Conservation (phyloP, 2,888 invertebrate species). For the Hybos culiciformis region DNA sequence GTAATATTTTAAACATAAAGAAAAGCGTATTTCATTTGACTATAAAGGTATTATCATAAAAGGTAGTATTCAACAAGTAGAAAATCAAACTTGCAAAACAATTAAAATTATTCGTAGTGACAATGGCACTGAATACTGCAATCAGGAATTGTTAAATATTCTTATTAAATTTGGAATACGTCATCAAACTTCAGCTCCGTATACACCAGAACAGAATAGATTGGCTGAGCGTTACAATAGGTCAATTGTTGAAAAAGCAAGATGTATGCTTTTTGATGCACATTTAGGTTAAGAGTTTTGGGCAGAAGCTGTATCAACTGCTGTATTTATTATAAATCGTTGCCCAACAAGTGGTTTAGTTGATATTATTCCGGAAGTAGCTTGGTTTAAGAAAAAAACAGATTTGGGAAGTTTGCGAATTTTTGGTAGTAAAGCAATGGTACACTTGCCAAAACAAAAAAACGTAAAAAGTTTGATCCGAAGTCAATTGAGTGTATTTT, state of each 20-base stretch:
- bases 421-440: conserved; percentile 1
- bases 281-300: not conserved
- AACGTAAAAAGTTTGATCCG: not conserved
- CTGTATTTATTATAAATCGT: conserved; percentile 1
- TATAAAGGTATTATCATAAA: too few species aligned
- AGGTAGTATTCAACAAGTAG: too few species aligned
- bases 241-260: conserved; percentile 3
- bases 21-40: too few species aligned
- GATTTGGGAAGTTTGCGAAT: not conserved
- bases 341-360: not conserved
- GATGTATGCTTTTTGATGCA: conserved; percentile 1
- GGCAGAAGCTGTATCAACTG: conserved; percentile 1
- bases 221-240: not conserved
- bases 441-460: too few species aligned
- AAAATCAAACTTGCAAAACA: not conserved
- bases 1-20: too few species aligned
- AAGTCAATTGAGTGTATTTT: not conserved
- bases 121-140: not conserved
- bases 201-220: not conserved
- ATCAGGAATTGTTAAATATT: not conserved
- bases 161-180: not conserved
- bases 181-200: not conserved
- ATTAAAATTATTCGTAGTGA: not conserved
- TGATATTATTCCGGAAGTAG: not conserved
- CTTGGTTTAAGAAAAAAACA: not conserved